These are phyloP conservation scores for Jordanella pulchra DNA, from an alignment of 2,797 vertebrate genomes.

Conservation along the genomic window DNA sequence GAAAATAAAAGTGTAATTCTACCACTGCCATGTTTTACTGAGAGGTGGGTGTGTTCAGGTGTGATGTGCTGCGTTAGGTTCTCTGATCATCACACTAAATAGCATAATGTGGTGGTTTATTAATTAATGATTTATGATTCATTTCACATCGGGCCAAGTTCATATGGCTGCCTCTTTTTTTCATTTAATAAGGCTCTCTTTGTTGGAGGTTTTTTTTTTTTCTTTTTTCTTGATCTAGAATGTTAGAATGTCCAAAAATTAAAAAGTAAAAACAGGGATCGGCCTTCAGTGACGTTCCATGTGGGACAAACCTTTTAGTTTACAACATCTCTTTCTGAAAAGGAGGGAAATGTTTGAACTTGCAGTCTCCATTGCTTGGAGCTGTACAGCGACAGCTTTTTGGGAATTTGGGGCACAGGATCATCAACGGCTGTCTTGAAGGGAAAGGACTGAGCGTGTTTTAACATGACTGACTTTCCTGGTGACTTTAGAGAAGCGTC, in stretches of 20 bases:
- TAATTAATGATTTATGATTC: not conserved
- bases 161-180: not conserved
- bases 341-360: constrained; percentile 3
- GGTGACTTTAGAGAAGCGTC: constrained; percentile 37
- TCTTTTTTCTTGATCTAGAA: constrained; percentile 24
- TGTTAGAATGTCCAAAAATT: not conserved
- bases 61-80: too few relatives aligned
- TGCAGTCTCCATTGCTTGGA: constrained; percentile 16
- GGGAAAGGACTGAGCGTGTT: constrained; percentile 58
- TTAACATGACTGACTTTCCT: constrained; percentile 55
- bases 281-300: not conserved
- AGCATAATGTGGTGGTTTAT: not conserved
- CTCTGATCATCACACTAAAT: too few relatives aligned
- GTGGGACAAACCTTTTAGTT: constrained; percentile 1
- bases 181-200: not conserved
- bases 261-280: not conserved
- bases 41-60: too few relatives aligned
- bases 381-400: constrained; percentile 44
- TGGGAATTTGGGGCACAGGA: constrained; percentile 52
- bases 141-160: not conserved
- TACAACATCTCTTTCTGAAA: not conserved
- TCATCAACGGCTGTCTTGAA: constrained; percentile 53
- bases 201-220: not conserved
- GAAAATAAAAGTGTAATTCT: not conserved
- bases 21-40: not conserved